These are phyloP conservation scores for Holothuria scabra DNA, from an alignment of 53 echinoderm and acorn worm genomes.

Conservation along the genomic window DNA sequence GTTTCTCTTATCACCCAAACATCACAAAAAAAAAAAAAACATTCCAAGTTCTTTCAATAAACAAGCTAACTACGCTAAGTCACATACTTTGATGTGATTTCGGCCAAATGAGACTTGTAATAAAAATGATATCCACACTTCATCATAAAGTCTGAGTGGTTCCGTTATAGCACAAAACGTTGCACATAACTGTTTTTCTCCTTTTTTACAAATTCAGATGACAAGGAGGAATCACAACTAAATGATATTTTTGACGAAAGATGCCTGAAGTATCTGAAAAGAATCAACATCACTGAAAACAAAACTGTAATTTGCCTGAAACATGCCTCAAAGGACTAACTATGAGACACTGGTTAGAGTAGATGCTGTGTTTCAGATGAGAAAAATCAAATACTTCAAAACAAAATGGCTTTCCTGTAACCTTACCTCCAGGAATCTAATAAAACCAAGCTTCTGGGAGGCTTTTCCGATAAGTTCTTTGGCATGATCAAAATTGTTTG, in stretches of 20 bases:
- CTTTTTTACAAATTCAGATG: neutral
- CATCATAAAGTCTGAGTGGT: neutral
- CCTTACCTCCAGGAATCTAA: slow-evolving; percentile 90
- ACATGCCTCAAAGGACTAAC: neutral
- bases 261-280: neutral
- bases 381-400: neutral
- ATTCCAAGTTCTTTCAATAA: no score
- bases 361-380: neutral
- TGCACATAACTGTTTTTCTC: neutral
- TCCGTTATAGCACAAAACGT: neutral
- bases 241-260: neutral
- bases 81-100: no score
- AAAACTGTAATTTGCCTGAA: no score
- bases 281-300: slow-evolving; percentile 16
- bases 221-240: neutral
- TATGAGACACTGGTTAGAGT: neutral
- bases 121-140: neutral
- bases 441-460: slow-evolving; percentile 86
- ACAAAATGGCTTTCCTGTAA: neutral
- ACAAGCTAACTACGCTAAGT: no score
- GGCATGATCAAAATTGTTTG: slow-evolving; percentile 95
- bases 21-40: no score
- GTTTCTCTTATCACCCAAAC: no score
- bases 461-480: slow-evolving; percentile 96
- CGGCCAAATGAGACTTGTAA: neutral